Conservation (phyloP, 2,888 invertebrate genomes). For the Lampropteryx suffumata region DNA sequence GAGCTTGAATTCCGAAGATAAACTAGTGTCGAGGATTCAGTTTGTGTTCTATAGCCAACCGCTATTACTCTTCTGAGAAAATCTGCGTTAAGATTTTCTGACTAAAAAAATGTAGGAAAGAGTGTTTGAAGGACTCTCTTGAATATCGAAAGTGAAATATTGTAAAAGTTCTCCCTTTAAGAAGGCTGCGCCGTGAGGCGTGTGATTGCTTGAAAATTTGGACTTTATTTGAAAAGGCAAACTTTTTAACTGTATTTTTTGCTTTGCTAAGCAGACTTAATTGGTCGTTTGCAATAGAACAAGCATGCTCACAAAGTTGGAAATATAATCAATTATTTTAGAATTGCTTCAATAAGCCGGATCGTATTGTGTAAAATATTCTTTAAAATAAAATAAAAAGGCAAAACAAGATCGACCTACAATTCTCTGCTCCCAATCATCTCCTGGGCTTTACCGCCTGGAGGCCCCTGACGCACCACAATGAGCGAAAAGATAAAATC, state of each 20-base stretch:
- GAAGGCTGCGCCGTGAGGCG: constrained; percentile 18
- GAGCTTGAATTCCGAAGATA: no score
- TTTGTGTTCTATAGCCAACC: no score
- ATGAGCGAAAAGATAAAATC: neutral
- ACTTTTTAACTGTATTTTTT: constrained; percentile 20
- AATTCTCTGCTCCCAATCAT: no score
- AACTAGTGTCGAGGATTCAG: no score
- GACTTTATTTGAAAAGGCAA: constrained; percentile 11
- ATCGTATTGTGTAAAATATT: no score
- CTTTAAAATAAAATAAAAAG: neutral
- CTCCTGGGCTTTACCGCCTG: neutral
- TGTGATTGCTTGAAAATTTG: constrained; percentile 16
- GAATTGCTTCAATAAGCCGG: neutral
- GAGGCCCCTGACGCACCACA: neutral
- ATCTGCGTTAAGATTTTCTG: neutral
- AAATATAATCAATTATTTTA: neutral
- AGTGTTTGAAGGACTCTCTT: constrained; percentile 23
- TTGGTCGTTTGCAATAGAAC: constrained; percentile 11
- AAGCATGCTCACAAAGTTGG: neutral
- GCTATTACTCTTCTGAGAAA: neutral
- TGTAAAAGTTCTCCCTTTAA: constrained; percentile 19
- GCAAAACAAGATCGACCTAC: no score
- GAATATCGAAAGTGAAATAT: constrained; percentile 35
- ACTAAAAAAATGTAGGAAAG: neutral
- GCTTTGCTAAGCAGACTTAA: constrained; percentile 17